These are phyloP conservation scores for Dromius quadrimaculatus DNA, from an alignment of 2,888 invertebrate species.

Conservation along the genomic window DNA sequence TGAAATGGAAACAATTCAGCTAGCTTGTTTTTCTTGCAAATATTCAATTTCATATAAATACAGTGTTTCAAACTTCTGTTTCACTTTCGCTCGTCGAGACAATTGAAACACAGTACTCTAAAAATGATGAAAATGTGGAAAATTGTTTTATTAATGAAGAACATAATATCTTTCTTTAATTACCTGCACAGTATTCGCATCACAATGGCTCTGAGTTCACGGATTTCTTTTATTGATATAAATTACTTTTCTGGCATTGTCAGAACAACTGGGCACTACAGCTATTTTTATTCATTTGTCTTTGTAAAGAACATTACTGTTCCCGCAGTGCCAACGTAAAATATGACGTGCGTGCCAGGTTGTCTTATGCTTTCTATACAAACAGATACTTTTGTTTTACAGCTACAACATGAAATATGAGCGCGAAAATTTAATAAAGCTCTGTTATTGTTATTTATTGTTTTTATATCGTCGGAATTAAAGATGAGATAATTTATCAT, in stretches of 20 bases:
- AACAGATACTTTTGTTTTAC: conserved; percentile 17
- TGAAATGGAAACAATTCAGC: too few relatives aligned
- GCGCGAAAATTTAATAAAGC: conserved; percentile 8
- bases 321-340: not conserved
- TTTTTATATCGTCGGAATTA: conserved; percentile 5
- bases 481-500: conserved; percentile 4
- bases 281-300: conserved; percentile 14
- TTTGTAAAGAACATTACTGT: conserved; percentile 11
- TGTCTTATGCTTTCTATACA: conserved; percentile 21
- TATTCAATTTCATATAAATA: too few relatives aligned
- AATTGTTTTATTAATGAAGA: too few relatives aligned
- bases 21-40: too few relatives aligned
- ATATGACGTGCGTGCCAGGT: conserved; percentile 10
- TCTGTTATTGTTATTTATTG: conserved; percentile 12
- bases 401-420: conserved; percentile 11
- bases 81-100: too few relatives aligned
- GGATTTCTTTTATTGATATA: conserved; percentile 10
- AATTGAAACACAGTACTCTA: too few relatives aligned
- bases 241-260: not conserved
- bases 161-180: not conserved
- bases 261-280: not conserved
- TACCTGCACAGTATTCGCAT: not conserved
- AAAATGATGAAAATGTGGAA: not conserved
- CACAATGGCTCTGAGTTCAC: not conserved
- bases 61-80: not conserved